Conservation (phyloP, 2,113 vertebrate genomes). For the Callorhinus ursinus region DNA sequence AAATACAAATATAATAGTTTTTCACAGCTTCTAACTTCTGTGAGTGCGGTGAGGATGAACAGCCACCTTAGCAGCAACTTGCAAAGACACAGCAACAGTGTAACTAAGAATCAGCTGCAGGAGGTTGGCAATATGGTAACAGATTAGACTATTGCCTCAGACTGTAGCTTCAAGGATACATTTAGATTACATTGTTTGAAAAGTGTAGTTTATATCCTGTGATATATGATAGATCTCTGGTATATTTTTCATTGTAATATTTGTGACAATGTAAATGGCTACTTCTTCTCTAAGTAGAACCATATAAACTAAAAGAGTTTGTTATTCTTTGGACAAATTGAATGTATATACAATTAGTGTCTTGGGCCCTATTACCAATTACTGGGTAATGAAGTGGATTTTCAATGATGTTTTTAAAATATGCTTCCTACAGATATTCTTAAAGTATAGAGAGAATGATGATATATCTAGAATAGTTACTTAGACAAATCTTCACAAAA, state of each 20-base stretch:
- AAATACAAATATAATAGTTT: neutral
- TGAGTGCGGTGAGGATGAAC: neutral
- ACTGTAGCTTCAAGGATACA: constrained; percentile 49
- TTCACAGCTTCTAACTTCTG: constrained; percentile 20
- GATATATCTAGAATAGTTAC: neutral
- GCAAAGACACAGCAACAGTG: constrained; percentile 21
- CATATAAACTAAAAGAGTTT: constrained; percentile 14
- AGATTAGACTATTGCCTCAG: constrained; percentile 46
- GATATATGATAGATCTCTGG: constrained; percentile 36
- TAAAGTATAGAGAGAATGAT: constrained; percentile 43
- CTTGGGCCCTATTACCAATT: neutral
- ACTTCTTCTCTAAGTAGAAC: constrained; percentile 47
- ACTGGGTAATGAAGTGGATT: constrained; percentile 9
- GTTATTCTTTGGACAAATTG: constrained; percentile 21
- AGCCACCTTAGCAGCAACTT: neutral
- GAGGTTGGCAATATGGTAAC: constrained; percentile 35
- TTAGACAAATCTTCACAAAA: constrained; percentile 50
- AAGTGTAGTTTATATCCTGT: constrained; percentile 58
- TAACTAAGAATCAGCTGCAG: constrained; percentile 28
- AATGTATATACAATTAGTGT: neutral
- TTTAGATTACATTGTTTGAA: constrained; percentile 59
- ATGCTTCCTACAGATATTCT: neutral
- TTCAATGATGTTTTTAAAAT: constrained; percentile 26
- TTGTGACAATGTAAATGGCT: constrained; percentile 3
- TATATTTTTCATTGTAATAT: constrained; percentile 18